Percentiles rank a stretch among this genome's conserved stretches.
Evolutionary conservation across 2,797 vertebrate species (phyloP).

Genomic region (Pseudochirops cupreus): DNA sequence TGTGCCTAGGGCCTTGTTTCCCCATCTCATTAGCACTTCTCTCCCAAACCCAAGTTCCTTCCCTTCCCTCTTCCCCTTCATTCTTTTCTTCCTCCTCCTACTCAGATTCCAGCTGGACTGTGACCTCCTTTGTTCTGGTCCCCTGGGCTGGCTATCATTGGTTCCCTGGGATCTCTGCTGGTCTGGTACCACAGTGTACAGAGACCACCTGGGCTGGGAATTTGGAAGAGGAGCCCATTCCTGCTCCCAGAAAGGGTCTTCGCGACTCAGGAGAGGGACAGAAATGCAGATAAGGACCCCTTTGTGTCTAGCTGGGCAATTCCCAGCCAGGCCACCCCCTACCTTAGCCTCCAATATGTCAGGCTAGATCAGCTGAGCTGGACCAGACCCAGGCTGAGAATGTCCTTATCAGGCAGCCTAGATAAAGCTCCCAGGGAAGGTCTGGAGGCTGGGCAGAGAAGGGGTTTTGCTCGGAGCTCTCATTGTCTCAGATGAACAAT

Average conservation of each 20-base stretch:
- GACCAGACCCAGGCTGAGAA: constrained; percentile 15
- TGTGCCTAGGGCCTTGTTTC: constrained; percentile 44
- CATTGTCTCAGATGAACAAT: neutral
- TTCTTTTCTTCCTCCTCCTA: neutral
- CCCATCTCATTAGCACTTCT: neutral
- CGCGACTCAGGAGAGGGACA: neutral
- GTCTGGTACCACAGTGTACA: neutral
- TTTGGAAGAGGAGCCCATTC: neutral
- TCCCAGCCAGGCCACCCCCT: neutral
- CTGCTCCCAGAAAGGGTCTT: constrained; percentile 34
- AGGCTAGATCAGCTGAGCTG: neutral
- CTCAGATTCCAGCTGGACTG: neutral
- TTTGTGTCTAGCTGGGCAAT: constrained; percentile 54
- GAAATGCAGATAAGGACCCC: constrained; percentile 38
- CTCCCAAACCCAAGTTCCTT: neutral
- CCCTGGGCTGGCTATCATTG: neutral
- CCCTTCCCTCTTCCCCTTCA: neutral
- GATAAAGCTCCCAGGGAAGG: constrained; percentile 46
- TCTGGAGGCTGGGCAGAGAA: neutral
- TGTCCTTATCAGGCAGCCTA: constrained; percentile 28
- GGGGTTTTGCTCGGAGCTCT: neutral
- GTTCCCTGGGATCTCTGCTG: neutral
- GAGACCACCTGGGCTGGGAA: no score
- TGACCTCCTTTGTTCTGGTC: neutral
- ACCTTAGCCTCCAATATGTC: neutral